Percentiles rank a stretch among this genome's conserved stretches.
These are phyloP conservation scores for Cyphomyrus plagiostoma DNA, from an alignment of 2,113 vertebrate genomes.

Conservation along the genomic window DNA sequence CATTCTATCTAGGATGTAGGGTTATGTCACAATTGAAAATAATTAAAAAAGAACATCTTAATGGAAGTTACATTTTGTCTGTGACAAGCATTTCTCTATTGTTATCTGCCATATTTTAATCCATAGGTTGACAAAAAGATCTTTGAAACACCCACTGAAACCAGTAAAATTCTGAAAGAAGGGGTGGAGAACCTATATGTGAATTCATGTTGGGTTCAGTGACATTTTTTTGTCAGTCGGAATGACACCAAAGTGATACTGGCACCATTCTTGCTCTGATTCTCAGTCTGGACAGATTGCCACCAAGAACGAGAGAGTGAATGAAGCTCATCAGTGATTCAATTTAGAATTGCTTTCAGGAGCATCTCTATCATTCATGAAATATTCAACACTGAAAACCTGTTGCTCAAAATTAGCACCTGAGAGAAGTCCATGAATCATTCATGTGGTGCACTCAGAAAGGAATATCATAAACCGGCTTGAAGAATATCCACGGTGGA, in stretches of 20 bases:
- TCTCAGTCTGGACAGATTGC: not conserved
- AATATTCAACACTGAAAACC: slow-evolving; percentile 13
- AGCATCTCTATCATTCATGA: slow-evolving; percentile 1
- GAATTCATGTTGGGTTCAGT: not conserved
- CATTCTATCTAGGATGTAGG: not conserved
- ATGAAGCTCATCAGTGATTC: not conserved
- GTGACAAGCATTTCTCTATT: not conserved
- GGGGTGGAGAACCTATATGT: not conserved
- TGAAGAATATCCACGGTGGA: not conserved
- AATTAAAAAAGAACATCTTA: not conserved
- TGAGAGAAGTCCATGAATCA: not conserved
- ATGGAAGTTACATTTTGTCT: not conserved
- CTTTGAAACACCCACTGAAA: not conserved
- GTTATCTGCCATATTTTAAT: not conserved
- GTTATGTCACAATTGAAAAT: not conserved
- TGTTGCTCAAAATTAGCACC: slow-evolving; percentile 1
- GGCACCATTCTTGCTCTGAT: not conserved
- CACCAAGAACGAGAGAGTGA: not conserved
- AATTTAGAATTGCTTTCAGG: slow-evolving; percentile 11
- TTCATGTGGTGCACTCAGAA: slow-evolving; percentile 1
- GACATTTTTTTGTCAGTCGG: not conserved
- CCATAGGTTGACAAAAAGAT: not conserved
- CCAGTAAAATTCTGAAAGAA: not conserved
- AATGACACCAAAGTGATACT: not conserved
- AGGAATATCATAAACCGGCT: slow-evolving; percentile 5